These are phyloP conservation scores for Barypeithes pellucidus DNA, from an alignment of 2,888 invertebrate genomes.

Conservation along the genomic window DNA sequence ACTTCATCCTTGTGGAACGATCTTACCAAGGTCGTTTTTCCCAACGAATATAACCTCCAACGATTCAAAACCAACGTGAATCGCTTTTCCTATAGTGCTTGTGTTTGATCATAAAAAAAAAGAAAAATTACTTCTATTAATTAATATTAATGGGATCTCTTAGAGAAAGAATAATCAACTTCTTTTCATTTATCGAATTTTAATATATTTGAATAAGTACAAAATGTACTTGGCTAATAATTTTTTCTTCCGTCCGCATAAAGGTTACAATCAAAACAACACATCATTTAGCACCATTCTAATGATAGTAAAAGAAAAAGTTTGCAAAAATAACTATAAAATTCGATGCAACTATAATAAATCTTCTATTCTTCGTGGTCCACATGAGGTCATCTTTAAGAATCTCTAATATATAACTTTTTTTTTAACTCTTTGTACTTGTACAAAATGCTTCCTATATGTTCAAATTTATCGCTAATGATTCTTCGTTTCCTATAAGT, in stretches of 20 bases:
- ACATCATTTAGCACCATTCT: background rate
- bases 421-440: background rate
- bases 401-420: background rate
- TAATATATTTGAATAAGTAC: too few relatives aligned
- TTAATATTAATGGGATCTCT: too few relatives aligned
- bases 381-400: background rate
- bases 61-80: too few relatives aligned
- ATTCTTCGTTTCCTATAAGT: constrained; percentile 19
- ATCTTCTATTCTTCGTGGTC: background rate
- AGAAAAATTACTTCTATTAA: too few relatives aligned
- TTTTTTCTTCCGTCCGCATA: background rate
- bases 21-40: too few relatives aligned
- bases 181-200: too few relatives aligned
- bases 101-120: too few relatives aligned
- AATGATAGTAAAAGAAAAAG: constrained; percentile 1
- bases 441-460: background rate
- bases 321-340: background rate
- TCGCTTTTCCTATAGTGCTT: too few relatives aligned
- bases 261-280: background rate
- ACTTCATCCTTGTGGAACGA: too few relatives aligned
- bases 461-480: constrained; percentile 15
- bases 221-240: too few relatives aligned
- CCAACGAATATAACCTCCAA: too few relatives aligned
- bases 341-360: background rate
- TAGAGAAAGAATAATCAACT: too few relatives aligned